These are phyloP conservation scores for Heliconius himera DNA, from an alignment of 1,140 invertebrate species.

Conservation along the genomic window DNA sequence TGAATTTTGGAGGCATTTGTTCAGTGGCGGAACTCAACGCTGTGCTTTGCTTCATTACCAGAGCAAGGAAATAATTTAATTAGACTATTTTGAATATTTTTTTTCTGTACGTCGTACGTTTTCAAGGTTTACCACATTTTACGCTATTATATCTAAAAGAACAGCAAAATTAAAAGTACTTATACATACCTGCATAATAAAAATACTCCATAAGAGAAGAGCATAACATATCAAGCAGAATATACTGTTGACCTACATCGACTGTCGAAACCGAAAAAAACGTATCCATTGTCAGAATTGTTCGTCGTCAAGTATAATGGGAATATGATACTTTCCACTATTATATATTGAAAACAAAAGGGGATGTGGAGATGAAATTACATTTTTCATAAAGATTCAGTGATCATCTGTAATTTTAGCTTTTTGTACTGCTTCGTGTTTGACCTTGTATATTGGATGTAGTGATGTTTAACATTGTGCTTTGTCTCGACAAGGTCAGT, in stretches of 20 bases:
- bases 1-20: too few relatives aligned
- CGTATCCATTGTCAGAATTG: conserved; percentile 5
- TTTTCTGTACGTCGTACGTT: neutral
- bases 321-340: conserved; percentile 5
- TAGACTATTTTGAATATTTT: too few relatives aligned
- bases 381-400: conserved; percentile 3
- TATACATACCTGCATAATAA: neutral
- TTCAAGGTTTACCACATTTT: neutral
- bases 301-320: conserved; percentile 9
- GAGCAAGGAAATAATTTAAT: too few relatives aligned
- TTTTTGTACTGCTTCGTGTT: neutral
- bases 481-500: neutral
- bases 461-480: neutral
- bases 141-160: neutral
- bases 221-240: neutral
- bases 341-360: conserved; percentile 6
- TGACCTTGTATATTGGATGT: conserved; percentile 4
- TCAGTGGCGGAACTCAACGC: too few relatives aligned
- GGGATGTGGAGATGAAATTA: conserved; percentile 4
- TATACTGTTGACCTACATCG: conserved; percentile 10
- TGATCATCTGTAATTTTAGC: neutral
- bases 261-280: neutral
- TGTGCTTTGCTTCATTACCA: too few relatives aligned
- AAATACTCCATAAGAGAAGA: neutral
- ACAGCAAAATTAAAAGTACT: neutral